Evolutionary conservation across 1,140 invertebrate species (phyloP).

Genomic region (Monomorium pharaonis): DNA sequence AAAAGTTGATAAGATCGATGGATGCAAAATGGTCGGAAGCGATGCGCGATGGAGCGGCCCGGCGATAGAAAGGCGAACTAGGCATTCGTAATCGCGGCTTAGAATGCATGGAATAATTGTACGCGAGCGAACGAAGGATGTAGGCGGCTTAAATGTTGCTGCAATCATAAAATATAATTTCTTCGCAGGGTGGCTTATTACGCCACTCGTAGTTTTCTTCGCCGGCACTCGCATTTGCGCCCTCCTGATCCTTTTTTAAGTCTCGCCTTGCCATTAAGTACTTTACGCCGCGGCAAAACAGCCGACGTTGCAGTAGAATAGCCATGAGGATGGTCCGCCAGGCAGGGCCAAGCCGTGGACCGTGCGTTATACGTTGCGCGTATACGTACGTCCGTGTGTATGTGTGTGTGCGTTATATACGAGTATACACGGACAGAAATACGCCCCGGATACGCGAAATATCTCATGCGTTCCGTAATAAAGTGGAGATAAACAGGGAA

Average conservation of each 20-base stretch:
- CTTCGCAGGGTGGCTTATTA: conserved; percentile 70
- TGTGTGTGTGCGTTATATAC: neutral
- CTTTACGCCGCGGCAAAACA: conserved; percentile 53
- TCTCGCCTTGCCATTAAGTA: conserved; percentile 59
- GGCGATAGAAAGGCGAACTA: conserved; percentile 41
- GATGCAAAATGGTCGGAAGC: neutral
- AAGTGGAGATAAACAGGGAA: conserved; percentile 56
- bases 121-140: conserved; percentile 37
- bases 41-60: neutral
- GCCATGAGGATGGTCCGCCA: conserved; percentile 9
- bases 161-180: conserved; percentile 80
- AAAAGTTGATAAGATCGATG: conserved; percentile 29
- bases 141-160: conserved; percentile 70
- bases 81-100: conserved; percentile 75
- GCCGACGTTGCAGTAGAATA: conserved; percentile 38
- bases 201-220: conserved; percentile 47
- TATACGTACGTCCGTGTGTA: neutral
- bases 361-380: conserved; percentile 15
- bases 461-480: conserved; percentile 49
- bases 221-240: neutral
- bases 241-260: conserved; percentile 57
- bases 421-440: neutral
- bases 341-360: conserved; percentile 18
- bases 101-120: conserved; percentile 81
- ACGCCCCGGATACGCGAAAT: conserved; percentile 29